Base-by-base conservation (phyloP, 2,113 vertebrate species). In the Cygnus buccinator region DNA sequence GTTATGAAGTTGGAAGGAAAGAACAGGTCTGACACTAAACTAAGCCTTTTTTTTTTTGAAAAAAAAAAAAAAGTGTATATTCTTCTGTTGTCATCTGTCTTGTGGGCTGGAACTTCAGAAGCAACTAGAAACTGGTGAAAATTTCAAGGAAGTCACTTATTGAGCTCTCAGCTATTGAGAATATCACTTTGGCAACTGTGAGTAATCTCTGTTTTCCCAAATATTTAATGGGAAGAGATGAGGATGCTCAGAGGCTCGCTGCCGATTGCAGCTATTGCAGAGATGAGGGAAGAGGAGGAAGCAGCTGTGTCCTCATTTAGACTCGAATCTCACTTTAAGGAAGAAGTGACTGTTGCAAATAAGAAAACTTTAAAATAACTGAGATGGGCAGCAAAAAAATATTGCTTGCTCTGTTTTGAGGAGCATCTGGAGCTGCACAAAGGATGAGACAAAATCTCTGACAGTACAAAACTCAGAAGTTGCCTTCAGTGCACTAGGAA, bases 251-350 rank as follows among this genome's bases (percentile, higher is more conserved):
- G 25, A 76, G 90, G 58, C 92, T 91, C 20, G 2, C 61, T 96
- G 90, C 92, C 74, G 62, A 61, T 86, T 93, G 87, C 90, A 93
- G 87, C 78, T 94, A 94, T 79, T 83, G 87, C 35, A 1, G 88
- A 94, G 95, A 90, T 90, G 78, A 94, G 63, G 71, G 86, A 59
- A 86, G 76, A 94, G 94, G 75, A 96, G 94, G 95, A 96, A 96
- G 52, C 95, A 94, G 95, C 96, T 97, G 95, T 89, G 94, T 85
- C 96, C 94, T 97, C 95, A 79, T 95, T 94, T 95, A 87, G 95
- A 73, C 85, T 93, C 1, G 0, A 94, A 85, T 90, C 71, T 93
- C 84, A 72, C 82, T 94, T 93, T 91, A 93, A 97, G 94, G 74
- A 58, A 84, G 70, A 90, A 95, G 61, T 82, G 92, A 78, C 92